Evolutionary conservation across 1,140 invertebrate species (phyloP), one percentile per base, ranked within the genome.

Genomic region (Brachionus calyciflorus): DNA sequence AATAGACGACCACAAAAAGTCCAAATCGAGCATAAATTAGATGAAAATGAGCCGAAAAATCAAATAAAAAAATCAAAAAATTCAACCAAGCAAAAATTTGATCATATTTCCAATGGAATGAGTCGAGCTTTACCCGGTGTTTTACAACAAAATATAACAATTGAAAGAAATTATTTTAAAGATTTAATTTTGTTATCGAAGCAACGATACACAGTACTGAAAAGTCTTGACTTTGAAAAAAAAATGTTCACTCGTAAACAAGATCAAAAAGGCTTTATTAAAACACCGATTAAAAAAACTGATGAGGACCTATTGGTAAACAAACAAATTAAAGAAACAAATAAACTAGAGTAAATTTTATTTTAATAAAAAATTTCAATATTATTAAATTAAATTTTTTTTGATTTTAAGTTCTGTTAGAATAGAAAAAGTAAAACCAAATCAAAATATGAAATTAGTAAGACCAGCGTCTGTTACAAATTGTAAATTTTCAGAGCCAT

Each of bases 111-210:
- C 17, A 65, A 65, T 28, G 60, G 60, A 3, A 44, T 65, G 60
- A 65, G 60, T n/a, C 10, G 60, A 44, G 60, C 60, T 44, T 21
- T 65, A 3, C 60, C 60, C 2, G 60, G 60, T 65, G 60, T 65
- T 24, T 44, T 65, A 19, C 60, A 65, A 44, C 60, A 65, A 26
- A 65, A 65, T 65, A 28, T 65, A 41, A 65, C 60, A 24, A 10
- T 65, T 14, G 60, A 65, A 17, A 21, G 60, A 7, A 65, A 17
- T 2, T 65, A 65, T 44, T 65, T 21, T 44, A 41, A 44, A n/a
- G 60, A 65, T 65, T 65, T 65, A 26, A 65, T 65, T 26, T 6
- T 44, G 1, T 24, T 65, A 26, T 65, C 60, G 24, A 65, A 65
- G 19, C 60, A 65, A 44, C 10, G 60, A 12, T 65, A 65, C n/a